Percentiles rank a stretch among this genome's conserved stretches.
Evolutionary conservation across 2,888 invertebrate species (phyloP).

Genomic region (Spodoptera exigua): DNA sequence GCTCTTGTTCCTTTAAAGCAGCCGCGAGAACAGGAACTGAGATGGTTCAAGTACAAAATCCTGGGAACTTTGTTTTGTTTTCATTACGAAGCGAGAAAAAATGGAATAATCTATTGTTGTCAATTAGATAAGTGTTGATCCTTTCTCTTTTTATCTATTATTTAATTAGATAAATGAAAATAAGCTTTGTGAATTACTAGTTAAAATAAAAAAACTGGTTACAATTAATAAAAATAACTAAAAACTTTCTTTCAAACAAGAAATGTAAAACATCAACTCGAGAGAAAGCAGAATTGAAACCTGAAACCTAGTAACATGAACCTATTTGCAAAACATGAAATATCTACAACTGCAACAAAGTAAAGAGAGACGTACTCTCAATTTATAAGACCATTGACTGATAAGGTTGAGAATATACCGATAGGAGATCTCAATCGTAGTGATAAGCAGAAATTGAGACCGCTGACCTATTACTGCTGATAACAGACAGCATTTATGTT

Average conservation of each 20-base stretch:
- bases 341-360: not conserved
- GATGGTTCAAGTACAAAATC: conserved; percentile 50
- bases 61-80: conserved; percentile 38
- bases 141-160: too few species aligned
- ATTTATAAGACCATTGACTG: conserved; percentile 54
- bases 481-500: conserved; percentile 49
- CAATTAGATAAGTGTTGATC: not conserved
- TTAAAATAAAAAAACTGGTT: too few species aligned
- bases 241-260: too few species aligned
- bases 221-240: too few species aligned
- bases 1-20: conserved; percentile 64
- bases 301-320: too few species aligned
- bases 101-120: not conserved
- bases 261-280: too few species aligned
- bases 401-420: conserved; percentile 46
- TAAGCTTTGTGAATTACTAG: too few species aligned
- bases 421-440: conserved; percentile 55
- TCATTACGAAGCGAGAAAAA: conserved; percentile 16
- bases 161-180: too few species aligned
- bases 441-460: conserved; percentile 54
- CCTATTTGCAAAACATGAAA: too few species aligned
- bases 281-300: too few species aligned
- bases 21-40: conserved; percentile 58
- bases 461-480: conserved; percentile 53
- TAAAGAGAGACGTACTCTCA: conserved; percentile 26